Conservation (phyloP, 2,888 invertebrate genomes). For the Spisula subtruncata region DNA sequence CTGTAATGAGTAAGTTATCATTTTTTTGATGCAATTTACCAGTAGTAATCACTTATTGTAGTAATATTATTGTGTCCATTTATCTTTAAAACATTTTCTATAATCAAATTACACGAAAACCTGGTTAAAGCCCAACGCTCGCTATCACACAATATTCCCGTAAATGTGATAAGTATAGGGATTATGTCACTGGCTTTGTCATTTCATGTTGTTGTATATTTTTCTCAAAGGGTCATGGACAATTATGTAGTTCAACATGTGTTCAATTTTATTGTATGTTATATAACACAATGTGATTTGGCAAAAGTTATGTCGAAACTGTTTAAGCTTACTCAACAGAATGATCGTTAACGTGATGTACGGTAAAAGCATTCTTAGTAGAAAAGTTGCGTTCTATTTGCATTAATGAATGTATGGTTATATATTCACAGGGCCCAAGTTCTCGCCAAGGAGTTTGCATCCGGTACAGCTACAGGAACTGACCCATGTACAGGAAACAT, state of each 20-base stretch:
- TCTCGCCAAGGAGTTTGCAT: background rate
- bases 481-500: slow-evolving; percentile 31
- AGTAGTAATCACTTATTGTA: too few species aligned
- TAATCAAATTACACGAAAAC: background rate
- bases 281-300: background rate
- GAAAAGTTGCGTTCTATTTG: background rate
- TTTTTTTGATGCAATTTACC: too few species aligned
- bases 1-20: slow-evolving; percentile 32
- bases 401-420: background rate
- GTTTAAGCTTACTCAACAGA: background rate
- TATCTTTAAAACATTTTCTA: background rate
- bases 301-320: background rate
- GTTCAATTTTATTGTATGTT: background rate
- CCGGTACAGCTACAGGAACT: background rate
- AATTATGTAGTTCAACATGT: too few species aligned
- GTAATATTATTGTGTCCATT: background rate
- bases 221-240: too few species aligned
- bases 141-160: background rate
- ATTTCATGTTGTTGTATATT: too few species aligned
- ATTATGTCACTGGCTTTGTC: too few species aligned
- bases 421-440: slow-evolving; percentile 36
- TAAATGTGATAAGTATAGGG: too few species aligned
- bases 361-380: background rate
- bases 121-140: background rate
- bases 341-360: background rate